Evolutionary conservation across 2,797 vertebrate genomes (phyloP).

Genomic region (Scolopax bukidnonensis): DNA sequence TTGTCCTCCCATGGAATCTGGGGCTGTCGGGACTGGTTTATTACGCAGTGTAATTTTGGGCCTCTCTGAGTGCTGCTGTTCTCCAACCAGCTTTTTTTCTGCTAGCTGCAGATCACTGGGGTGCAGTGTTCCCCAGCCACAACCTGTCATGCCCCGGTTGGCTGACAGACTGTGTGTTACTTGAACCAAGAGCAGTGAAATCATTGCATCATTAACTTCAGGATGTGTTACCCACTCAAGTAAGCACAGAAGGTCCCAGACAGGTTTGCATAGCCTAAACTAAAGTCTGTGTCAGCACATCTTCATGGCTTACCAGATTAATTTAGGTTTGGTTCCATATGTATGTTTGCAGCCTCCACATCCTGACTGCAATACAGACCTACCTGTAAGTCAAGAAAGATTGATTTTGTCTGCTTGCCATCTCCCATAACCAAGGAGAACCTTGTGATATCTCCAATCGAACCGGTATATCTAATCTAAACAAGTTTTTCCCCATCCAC

Average conservation of each 20-base stretch:
- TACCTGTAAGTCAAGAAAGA: neutral
- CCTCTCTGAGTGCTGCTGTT: neutral
- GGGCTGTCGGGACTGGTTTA: neutral
- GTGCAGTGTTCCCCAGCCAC: neutral
- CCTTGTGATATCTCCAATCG: neutral
- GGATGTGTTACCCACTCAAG: neutral
- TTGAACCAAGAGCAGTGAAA: neutral
- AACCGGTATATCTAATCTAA: neutral
- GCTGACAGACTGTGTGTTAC: neutral
- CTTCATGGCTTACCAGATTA: neutral
- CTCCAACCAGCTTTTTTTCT: neutral
- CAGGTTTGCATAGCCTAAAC: neutral
- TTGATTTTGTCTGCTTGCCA: neutral
- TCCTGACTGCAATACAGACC: neutral
- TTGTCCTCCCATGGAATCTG: neutral
- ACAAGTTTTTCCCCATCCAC: neutral
- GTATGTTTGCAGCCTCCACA: neutral
- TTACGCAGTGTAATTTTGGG: fast-evolving
- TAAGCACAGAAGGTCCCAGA: neutral
- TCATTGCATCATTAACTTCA: neutral
- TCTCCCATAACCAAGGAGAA: neutral
- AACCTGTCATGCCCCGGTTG: neutral
- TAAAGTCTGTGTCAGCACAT: neutral
- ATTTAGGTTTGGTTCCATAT: neutral
- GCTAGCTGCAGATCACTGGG: neutral